Conservation (phyloP, 2,797 vertebrate genomes). For the Pangasius krempfi region DNA sequence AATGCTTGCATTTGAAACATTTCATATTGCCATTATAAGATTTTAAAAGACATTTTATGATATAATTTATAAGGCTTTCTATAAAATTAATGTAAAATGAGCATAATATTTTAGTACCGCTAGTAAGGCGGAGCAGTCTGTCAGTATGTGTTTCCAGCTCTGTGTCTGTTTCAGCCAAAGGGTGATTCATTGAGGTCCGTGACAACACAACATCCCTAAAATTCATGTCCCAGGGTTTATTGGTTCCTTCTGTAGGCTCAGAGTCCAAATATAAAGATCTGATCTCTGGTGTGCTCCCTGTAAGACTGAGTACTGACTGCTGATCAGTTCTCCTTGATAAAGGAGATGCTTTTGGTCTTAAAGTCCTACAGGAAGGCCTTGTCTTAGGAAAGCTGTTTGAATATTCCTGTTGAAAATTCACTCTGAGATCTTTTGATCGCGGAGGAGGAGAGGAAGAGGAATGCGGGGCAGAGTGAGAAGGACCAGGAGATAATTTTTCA, state of each 20-base stretch:
- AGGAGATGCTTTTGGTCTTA: background rate
- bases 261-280: slow-evolving; percentile 2
- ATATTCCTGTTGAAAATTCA: slow-evolving; percentile 66
- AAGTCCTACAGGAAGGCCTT: background rate
- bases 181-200: slow-evolving; percentile 9
- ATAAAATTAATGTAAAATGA: slow-evolving; percentile 14
- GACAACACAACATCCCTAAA: slow-evolving; percentile 21
- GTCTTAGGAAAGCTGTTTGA: background rate
- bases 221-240: slow-evolving; percentile 18
- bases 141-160: slow-evolving; percentile 37
- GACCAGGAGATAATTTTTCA: slow-evolving; percentile 58
- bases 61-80: slow-evolving; percentile 3
- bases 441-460: slow-evolving; percentile 56
- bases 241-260: background rate
- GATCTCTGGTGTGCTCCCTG: background rate
- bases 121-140: slow-evolving; percentile 45
- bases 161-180: slow-evolving; percentile 15
- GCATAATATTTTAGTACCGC: slow-evolving; percentile 29
- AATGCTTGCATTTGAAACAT: background rate
- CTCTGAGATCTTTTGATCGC: slow-evolving; percentile 57
- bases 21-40: background rate
- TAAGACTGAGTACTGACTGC: background rate
- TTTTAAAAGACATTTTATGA: slow-evolving; percentile 1
- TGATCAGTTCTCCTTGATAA: background rate
- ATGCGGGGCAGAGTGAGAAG: slow-evolving; percentile 60